Base-by-base conservation (phyloP, 2,888 invertebrate species). In the Idaea straminata region DNA sequence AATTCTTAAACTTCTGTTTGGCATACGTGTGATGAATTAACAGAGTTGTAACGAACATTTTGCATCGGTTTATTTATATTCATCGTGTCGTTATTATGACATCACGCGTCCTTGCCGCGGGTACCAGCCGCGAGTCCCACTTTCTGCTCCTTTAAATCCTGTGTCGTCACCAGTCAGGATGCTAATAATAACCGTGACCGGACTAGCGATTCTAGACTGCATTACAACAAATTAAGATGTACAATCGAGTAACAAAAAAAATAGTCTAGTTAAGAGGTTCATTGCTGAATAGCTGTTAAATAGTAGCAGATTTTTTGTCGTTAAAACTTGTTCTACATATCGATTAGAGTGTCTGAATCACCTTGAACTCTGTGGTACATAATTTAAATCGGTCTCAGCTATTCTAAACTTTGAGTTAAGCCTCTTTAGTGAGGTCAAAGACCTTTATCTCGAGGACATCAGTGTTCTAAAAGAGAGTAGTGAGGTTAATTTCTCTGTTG, bases 51-150 rank as follows among this genome's bases (percentile, higher is more conserved):
- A 71, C 74, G 72, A 78, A 79, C 79, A 82, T 86, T 85, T 81
- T 75, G 78, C 78, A 71, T 69, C 72, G 74, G 72, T 73, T 75
- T 84, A 86, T 88, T 88, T 83, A 85, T 86, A 86, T 86, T 86
- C 84, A 79, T 72, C 69, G 80, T 74, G 78, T 78, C 84, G 85
- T 3, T 79, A 84, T 81, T 78, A 79, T 92, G 90, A 91, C 88
- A 84, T 91, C 91, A 91, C 82, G 77, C 85, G 91, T 85, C 92
- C 92, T 92, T 92, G 92, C 80, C 79, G 80, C 81, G 83, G 87
- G 88, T 86, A 85, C 84, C 85, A 75, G 71, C 77, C 77, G 79
- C 81, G 83, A 88, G 88, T 88, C 88, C 90, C 84, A 86, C 85
- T 86, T 87, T 83, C 85, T 84, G 81, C 78, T 83, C 83, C 82